Conservation (phyloP, 2,797 vertebrate species). For the Platalea minor region DNA sequence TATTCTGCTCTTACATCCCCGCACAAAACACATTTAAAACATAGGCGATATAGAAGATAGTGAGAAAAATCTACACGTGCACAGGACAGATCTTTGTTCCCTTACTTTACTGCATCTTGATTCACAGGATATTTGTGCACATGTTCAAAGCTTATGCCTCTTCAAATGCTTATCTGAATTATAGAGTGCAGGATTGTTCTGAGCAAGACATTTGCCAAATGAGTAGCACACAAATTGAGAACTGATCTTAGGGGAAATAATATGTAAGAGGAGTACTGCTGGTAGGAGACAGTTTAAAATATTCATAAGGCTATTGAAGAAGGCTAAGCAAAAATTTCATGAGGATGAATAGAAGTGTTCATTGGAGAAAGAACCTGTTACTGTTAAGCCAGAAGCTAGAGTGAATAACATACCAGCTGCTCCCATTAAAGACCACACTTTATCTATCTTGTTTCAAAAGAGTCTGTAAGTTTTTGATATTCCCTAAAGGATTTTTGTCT, state of each 20-base stretch:
- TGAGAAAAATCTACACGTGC: neutral
- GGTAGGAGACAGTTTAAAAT: neutral
- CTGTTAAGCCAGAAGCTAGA: neutral
- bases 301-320: conserved; percentile 10
- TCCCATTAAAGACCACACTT: neutral
- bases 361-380: neutral
- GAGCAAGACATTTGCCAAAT: neutral
- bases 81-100: neutral
- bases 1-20: neutral
- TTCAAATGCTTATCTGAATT: neutral
- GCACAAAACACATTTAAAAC: neutral
- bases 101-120: neutral
- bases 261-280: neutral
- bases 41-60: neutral
- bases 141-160: neutral
- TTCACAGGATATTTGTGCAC: neutral
- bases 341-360: neutral
- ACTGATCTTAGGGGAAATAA: neutral
- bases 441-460: neutral
- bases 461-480: neutral
- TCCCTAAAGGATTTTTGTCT: neutral
- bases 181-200: neutral
- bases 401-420: neutral
- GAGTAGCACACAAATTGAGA: neutral
- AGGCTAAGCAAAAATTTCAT: neutral